Conservation (phyloP, 2,113 vertebrate genomes). For the Caloenas nicobarica region DNA sequence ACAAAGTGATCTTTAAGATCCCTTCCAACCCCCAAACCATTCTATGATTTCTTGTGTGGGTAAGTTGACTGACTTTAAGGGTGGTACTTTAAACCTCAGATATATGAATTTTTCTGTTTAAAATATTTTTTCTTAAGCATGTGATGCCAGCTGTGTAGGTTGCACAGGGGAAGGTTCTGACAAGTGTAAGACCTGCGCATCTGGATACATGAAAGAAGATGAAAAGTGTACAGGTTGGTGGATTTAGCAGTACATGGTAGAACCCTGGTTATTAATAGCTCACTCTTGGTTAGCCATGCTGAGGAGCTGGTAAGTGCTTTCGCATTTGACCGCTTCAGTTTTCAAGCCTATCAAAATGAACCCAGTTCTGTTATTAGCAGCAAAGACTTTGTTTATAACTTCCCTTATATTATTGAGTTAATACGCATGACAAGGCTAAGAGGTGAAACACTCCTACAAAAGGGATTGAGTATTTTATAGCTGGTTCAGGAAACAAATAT, state of each 20-base stretch:
- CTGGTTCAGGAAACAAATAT: background rate
- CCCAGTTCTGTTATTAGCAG: background rate
- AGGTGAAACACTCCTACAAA: background rate
- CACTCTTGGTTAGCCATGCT: background rate
- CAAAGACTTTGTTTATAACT: background rate
- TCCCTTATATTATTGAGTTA: background rate
- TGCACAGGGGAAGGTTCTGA: constrained; percentile 85
- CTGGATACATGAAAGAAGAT: constrained; percentile 78
- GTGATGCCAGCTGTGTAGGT: constrained; percentile 82
- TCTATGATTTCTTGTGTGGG: background rate
- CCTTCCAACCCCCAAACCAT: background rate
- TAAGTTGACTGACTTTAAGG: background rate
- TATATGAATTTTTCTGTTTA: background rate
- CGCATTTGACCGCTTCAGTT: background rate
- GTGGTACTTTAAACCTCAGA: background rate
- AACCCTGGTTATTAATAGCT: background rate
- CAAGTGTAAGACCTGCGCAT: constrained; percentile 78
- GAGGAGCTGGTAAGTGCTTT: background rate
- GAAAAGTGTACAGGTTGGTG: constrained; percentile 84
- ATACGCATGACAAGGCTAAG: background rate
- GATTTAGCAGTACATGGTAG: background rate
- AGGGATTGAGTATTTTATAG: background rate
- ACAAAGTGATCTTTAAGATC: too few relatives aligned
- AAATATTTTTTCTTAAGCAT: constrained; percentile 72
- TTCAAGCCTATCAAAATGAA: background rate